These are phyloP conservation scores for Galaxea fascicularis DNA, from an alignment of 92 coral and sea anemone species.

Conservation along the genomic window DNA sequence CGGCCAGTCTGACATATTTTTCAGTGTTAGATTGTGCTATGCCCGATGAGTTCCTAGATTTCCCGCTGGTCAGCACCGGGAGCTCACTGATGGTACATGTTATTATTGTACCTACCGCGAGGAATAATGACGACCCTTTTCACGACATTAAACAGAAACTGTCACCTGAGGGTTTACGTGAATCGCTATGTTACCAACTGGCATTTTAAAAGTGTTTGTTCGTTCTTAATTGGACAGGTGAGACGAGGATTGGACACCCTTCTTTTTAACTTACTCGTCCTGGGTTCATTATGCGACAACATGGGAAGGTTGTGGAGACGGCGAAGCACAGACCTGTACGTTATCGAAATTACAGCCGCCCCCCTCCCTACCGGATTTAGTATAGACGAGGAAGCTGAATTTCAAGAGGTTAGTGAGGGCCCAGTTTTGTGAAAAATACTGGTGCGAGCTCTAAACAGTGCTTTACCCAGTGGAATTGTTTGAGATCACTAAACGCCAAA, in stretches of 20 bases:
- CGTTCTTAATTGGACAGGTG: slow-evolving; percentile 11
- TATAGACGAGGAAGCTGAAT: slow-evolving; percentile 10
- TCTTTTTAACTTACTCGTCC: slow-evolving; percentile 72
- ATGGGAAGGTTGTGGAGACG: slow-evolving; percentile 81
- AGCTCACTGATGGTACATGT: too few relatives aligned
- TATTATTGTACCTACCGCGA: neutral
- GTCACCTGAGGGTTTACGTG: too few relatives aligned
- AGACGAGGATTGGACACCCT: slow-evolving; percentile 50
- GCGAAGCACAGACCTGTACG: slow-evolving; percentile 71
- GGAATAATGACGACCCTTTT: too few relatives aligned
- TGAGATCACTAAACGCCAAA: neutral
- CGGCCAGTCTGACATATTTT: too few relatives aligned
- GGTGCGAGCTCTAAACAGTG: neutral
- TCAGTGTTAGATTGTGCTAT: too few relatives aligned
- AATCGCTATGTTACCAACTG: neutral
- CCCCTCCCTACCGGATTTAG: slow-evolving; percentile 22
- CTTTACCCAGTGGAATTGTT: too few relatives aligned
- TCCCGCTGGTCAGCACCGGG: too few relatives aligned
- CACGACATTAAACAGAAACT: too few relatives aligned
- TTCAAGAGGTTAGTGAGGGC: slow-evolving; percentile 3
- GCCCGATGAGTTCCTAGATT: too few relatives aligned
- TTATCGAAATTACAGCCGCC: slow-evolving; percentile 68
- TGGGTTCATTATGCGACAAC: slow-evolving; percentile 67
- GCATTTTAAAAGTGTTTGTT: neutral
- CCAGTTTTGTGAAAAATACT: neutral